Evolutionary conservation across 1,140 invertebrate species (phyloP), one percentile per base, ranked within the genome.

Genomic region (fruit fly (Drosophila melanogaster)): DNA sequence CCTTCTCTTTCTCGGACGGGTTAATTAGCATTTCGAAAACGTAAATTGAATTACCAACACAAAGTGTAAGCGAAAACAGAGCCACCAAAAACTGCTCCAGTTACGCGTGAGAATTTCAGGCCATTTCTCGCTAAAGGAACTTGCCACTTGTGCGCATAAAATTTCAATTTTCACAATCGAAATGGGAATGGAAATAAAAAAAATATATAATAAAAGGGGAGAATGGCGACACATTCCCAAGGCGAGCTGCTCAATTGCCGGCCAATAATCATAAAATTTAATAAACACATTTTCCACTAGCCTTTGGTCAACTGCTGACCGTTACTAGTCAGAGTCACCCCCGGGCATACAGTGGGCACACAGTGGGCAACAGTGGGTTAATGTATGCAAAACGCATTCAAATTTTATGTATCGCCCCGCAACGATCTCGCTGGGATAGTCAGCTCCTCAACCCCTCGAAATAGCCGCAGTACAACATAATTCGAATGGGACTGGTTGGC

Each of bases 211-310:
- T 22, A 22, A 22, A 41, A 22, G 38, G 19, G 17, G 43, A 33
- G 37, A 26, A 26, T 15, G 37, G 49, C 77, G 58, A 84, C 81
- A 85, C 70, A 85, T 80, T 85, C 71, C 79, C 83, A 81, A 59
- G 79, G 77, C 67, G 70, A 76, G 73, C 76, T 51, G 80, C 80
- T 75, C 81, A 78, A 86, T 86, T 86, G 81, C 79, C 65, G 72
- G 77, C 77, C 84, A 89, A 89, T 89, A 89, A 89, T 89, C 86
- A 89, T 89, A 89, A 89, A 89, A 89, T 89, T 89, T 89, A 89
- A 89, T 89, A 89, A 89, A 89, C 77, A 86, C 81, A 87, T 87
- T 83, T 79, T 46, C 44, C 19, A 57, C 54, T 50, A 33, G 73
- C 61, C 64, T 60, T 72, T 83, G 40, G 72, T 38, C 73, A 62